Evolutionary conservation across 2,888 invertebrate genomes (phyloP).

Genomic region (Cerastoderma edule): DNA sequence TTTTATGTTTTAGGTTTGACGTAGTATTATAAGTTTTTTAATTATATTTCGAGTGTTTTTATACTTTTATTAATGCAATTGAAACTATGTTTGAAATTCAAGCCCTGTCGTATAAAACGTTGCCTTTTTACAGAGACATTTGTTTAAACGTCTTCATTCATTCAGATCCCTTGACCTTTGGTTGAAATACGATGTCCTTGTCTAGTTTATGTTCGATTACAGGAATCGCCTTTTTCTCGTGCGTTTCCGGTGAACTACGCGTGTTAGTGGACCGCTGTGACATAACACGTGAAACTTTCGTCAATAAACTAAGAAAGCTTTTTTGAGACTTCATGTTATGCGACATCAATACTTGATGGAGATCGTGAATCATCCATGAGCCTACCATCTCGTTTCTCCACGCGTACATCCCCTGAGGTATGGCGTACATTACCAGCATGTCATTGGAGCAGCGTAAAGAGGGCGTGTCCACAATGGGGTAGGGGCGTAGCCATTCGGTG

Average conservation of each 20-base stretch:
- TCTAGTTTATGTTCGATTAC: constrained; percentile 53
- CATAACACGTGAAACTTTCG: constrained; percentile 41
- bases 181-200: constrained; percentile 52
- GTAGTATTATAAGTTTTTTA: too few species aligned
- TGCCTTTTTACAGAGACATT: constrained; percentile 6
- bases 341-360: constrained; percentile 44
- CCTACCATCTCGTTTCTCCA: constrained; percentile 55
- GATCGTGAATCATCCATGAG: constrained; percentile 56
- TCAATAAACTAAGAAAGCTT: constrained; percentile 43
- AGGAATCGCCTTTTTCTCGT: constrained; percentile 49
- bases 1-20: too few species aligned
- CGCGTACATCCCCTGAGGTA: constrained; percentile 53
- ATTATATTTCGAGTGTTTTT: too few species aligned
- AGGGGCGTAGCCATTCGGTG: constrained; percentile 14
- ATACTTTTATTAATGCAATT: too few species aligned
- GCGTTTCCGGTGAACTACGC: constrained; percentile 23
- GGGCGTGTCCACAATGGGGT: constrained; percentile 37
- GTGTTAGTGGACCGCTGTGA: constrained; percentile 42
- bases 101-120: not conserved
- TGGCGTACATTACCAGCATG: constrained; percentile 56
- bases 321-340: constrained; percentile 41
- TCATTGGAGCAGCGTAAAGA: constrained; percentile 53
- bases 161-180: constrained; percentile 20
- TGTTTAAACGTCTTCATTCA: constrained; percentile 22
- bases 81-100: too few species aligned